Evolutionary conservation across 2,113 vertebrate species (phyloP), one percentile per base, ranked within the genome.

Genomic region (Xiphophorus maculatus): DNA sequence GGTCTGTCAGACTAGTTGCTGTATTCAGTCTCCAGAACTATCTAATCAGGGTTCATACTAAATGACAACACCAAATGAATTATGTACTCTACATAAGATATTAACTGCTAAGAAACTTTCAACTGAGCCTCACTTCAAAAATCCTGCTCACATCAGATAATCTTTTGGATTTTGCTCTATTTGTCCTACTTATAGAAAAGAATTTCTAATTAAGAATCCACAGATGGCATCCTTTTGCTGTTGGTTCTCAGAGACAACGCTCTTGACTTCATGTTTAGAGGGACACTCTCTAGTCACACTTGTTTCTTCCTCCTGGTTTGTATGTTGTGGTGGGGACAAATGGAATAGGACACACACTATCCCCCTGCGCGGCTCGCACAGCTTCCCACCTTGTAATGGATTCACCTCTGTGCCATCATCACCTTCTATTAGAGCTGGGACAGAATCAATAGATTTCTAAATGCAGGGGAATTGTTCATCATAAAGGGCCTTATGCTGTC

Each of bases 391-490:
- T 80, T 42, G 82, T 94, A 95, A 95, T 94, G 93, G 91, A 93
- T 93, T 94, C 90, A 91, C 92, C 91, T 91, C 84, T 60, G 66
- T 87, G 82, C 90, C 90, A 92, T 94, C 93, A 94, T 93, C 91
- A 83, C 80, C 91, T 91, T 93, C 87, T 92, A 92, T 94, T 92
- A 93, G 86, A 86, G 85, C 76, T 64, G 70, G 81, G 89, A 91
- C 86, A 84, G 88, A 94, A 94, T 94, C 92, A 65, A 94, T 94
- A 93, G 89, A 92, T 92, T 93, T 93, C 89, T 90, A 91, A 94
- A 95, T 90, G 87, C 82, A 82, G 87, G 82, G 61, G 89, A 92
- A 91, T 92, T 87, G 86, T 93, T 91, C 83, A 91, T 93, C 85
- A 91, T 91, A 89, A 88, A 75, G 87, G 70, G 79, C 76, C 71